phyloP scores from a whole-genome alignment of 2,888 invertebrate species.

The Xiphydria camelus region DNA sequence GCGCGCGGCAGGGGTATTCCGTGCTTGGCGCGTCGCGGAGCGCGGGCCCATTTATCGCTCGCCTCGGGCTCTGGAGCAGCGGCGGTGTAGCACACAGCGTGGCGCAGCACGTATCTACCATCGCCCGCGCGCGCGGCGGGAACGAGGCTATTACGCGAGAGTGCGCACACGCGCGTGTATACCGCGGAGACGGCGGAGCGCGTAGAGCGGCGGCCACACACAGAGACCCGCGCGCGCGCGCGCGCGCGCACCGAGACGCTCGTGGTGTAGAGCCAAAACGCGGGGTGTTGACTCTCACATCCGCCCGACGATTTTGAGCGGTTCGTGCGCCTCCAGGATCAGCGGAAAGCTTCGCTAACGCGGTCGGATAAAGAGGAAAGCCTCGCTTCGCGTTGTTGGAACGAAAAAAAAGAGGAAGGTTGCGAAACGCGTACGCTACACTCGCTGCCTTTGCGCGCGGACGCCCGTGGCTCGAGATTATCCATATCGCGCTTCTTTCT shows the following conservation, averaged over 20 bases:
- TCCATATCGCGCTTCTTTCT: too few species aligned
- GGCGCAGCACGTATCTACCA: slow-evolving; percentile 35
- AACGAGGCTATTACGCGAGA: slow-evolving; percentile 49
- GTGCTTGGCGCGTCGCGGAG: slow-evolving; percentile 23
- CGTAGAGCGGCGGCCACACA: slow-evolving; percentile 6
- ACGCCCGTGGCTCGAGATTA: too few species aligned
- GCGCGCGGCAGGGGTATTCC: too few species aligned
- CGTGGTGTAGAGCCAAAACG: slow-evolving; percentile 12
- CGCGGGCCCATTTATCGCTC: slow-evolving; percentile 47
- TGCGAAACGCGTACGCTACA: too few species aligned
- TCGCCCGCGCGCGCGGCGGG: slow-evolving; percentile 40
- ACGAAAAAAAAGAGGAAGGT: slow-evolving; percentile 31
- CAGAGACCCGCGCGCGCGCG: slow-evolving; percentile 6
- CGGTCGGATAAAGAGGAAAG: slow-evolving; percentile 39
- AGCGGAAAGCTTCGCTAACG: slow-evolving; percentile 46
- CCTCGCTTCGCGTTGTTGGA: slow-evolving; percentile 26
- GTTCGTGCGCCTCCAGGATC: slow-evolving; percentile 49
- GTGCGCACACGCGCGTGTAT: slow-evolving; percentile 33
- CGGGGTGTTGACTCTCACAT: slow-evolving; percentile 32
- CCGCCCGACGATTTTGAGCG: slow-evolving; percentile 35
- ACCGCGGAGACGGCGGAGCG: not conserved
- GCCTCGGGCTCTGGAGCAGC: slow-evolving; percentile 23
- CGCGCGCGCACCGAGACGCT: not conserved
- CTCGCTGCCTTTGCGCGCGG: too few species aligned
- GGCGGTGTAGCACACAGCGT: slow-evolving; percentile 29